Evolutionary conservation across 1,140 invertebrate species (phyloP), one percentile per base, ranked within the genome.

Genomic region (Pemphigus obesinymphae): DNA sequence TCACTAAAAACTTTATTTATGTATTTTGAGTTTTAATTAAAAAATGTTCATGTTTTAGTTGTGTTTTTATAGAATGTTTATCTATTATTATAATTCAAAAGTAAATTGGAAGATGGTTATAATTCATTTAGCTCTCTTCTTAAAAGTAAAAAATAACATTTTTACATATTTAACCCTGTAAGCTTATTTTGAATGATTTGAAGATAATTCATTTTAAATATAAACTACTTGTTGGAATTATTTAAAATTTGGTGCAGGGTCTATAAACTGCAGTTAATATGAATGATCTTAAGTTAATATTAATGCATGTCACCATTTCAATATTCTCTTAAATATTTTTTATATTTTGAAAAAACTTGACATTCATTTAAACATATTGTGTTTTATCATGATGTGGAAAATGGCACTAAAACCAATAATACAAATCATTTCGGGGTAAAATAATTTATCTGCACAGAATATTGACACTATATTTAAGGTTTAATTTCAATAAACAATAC

Each of bases 191-290:
- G 15, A 70, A 45, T 45, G 2, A 45, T 70, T 70, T 70, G 4
- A 61, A 68, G 37, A 37, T 23, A 10, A 23, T 37, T 1, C 34
- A 50, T 73, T 50, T 31, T 73, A 34, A 48, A 50, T 73, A 50
- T 31, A 50, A 26, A 45, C 29, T 50, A 26, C 6, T 72, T 2
- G 11, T 48, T 40, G 50, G 70, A 73, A 73, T 50, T 73, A 45
- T 45, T 45, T n/a, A 50, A 73, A 20, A 73, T 50, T 73, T 73
- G 29, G 20, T 73, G 70, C 70, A 73, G 70, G 70, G 70, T 73
- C 13, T 73, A 17, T 73, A 29, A 50, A n/a, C 70, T 73, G 70
- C 70, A 50, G 26, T 73, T 73, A 31, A 48, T 29, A 31, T 31
- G 5, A 73, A 31, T 48, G 8, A 50, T 31, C 8, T n/a, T 48